These are phyloP conservation scores for Indicator indicator DNA, from an alignment of 2,113 vertebrate species.

Conservation along the genomic window DNA sequence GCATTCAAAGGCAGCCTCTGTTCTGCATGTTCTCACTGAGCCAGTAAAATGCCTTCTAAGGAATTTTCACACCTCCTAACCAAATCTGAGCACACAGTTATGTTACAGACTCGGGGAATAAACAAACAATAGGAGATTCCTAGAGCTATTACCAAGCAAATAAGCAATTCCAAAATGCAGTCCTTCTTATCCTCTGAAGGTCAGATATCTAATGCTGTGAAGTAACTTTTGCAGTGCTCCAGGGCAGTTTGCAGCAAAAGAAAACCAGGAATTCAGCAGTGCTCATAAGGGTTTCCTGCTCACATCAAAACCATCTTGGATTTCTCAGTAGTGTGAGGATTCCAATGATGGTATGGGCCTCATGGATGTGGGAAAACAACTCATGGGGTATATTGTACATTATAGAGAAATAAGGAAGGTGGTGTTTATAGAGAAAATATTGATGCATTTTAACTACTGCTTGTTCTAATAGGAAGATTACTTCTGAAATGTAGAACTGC, in stretches of 20 bases:
- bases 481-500: neutral
- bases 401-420: neutral
- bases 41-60: neutral
- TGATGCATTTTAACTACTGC: neutral
- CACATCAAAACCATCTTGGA: neutral
- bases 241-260: neutral
- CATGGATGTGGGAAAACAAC: neutral
- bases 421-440: neutral
- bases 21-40: neutral
- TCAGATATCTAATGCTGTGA: neutral
- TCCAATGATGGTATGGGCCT: neutral
- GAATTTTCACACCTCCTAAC: conserved; percentile 53
- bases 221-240: neutral
- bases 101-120: neutral
- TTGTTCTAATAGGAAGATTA: neutral
- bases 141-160: conserved; percentile 34
- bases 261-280: neutral
- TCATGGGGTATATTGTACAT: neutral
- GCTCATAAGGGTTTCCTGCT: neutral
- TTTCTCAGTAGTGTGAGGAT: neutral
- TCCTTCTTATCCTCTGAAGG: neutral
- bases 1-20: neutral
- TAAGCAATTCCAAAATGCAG: conserved; percentile 25
- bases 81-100: conserved; percentile 7
- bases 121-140: conserved; percentile 58